Evolutionary conservation across 1,140 invertebrate genomes (phyloP).

Genomic region (Hormaphis cornu): DNA sequence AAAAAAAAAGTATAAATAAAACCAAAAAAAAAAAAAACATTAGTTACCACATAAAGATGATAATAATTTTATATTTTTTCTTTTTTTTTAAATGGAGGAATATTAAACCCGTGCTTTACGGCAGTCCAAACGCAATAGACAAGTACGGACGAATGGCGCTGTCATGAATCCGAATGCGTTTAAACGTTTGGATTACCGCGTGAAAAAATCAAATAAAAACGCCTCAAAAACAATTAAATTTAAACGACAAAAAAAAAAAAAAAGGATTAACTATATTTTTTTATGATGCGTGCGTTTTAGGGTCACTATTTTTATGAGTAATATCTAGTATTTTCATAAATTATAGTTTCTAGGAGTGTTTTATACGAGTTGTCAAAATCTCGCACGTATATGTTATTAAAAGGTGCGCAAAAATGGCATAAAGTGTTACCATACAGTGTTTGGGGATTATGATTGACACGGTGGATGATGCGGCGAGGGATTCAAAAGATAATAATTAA

Average conservation of each 20-base stretch:
- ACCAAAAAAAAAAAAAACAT: too few relatives aligned
- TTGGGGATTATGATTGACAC: too few relatives aligned
- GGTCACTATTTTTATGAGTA: neutral
- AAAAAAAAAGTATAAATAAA: too few relatives aligned
- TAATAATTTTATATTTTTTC: slow-evolving; percentile 12
- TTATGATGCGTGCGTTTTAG: neutral
- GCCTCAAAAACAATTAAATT: slow-evolving; percentile 9
- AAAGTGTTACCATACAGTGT: neutral
- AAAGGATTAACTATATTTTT: neutral
- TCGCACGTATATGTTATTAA: too few relatives aligned
- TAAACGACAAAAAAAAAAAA: neutral
- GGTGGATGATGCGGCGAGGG: neutral
- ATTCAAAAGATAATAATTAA: neutral
- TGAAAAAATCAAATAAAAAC: slow-evolving; percentile 7
- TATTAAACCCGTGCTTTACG: slow-evolving; percentile 30
- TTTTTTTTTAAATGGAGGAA: slow-evolving; percentile 19
- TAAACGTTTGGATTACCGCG: neutral
- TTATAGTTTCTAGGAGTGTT: neutral
- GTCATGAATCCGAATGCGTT: neutral
- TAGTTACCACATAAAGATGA: neutral
- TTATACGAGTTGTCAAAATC: neutral
- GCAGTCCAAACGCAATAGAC: neutral
- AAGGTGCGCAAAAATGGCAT: neutral
- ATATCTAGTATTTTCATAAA: slow-evolving; percentile 4
- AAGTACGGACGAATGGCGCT: neutral